A percentile compares a stretch with the other conserved stretches of the same genome.
Conservation (phyloP, 1,140 invertebrate genomes). For the Doryteuthis pealeii region DNA sequence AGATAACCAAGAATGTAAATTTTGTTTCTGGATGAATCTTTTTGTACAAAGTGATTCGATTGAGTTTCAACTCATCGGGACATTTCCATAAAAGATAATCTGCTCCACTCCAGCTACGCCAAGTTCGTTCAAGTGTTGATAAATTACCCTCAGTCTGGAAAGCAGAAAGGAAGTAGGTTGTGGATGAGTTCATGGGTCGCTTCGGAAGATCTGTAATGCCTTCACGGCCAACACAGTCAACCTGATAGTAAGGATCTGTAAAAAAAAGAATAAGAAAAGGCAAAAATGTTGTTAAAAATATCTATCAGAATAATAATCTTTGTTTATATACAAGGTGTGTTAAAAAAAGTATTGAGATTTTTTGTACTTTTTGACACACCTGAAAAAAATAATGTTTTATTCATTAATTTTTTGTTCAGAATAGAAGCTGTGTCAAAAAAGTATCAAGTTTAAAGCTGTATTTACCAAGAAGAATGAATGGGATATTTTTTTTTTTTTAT, state of each 20-base stretch:
- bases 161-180: slow-evolving; percentile 38
- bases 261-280: slow-evolving; percentile 1
- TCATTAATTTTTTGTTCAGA: no score
- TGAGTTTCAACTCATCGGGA: slow-evolving; percentile 37
- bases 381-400: no score
- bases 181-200: slow-evolving; percentile 41
- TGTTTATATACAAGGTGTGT: no score
- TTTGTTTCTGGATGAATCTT: slow-evolving; percentile 23
- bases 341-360: no score
- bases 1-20: slow-evolving; percentile 37
- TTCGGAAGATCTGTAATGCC: slow-evolving; percentile 37
- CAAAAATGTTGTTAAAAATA: not conserved
- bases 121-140: slow-evolving; percentile 34
- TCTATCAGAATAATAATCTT: no score
- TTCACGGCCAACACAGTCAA: slow-evolving; percentile 35
- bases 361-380: no score
- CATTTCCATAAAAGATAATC: slow-evolving; percentile 45
- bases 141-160: slow-evolving; percentile 41
- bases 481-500: no score
- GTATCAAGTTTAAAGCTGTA: no score
- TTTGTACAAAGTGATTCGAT: slow-evolving; percentile 42
- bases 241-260: slow-evolving; percentile 39
- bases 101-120: slow-evolving; percentile 46
- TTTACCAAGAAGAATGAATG: no score
- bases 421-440: no score